Conservation (phyloP, 2,113 vertebrate species). For the Lepisosteus oculatus region DNA sequence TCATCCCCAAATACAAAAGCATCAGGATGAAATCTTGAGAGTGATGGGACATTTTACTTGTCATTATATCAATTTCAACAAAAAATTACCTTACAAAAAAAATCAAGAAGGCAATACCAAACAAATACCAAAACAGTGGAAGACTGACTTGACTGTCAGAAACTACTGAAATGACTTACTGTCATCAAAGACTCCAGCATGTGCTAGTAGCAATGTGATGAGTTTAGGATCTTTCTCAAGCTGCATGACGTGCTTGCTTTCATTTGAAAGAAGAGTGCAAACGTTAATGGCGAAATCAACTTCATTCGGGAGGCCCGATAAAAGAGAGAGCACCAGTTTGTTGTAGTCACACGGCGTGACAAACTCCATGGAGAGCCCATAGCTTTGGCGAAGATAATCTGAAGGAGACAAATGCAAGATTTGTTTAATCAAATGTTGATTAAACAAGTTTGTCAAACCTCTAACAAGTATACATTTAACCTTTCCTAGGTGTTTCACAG, state of each 20-base stretch:
- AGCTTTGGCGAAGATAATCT: conserved; percentile 99
- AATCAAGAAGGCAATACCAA: too few relatives aligned
- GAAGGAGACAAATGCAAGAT: conserved; percentile 32
- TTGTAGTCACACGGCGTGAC: conserved; percentile 94
- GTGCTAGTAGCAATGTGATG: conserved; percentile 93
- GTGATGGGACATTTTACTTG: too few relatives aligned
- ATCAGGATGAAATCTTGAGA: too few relatives aligned
- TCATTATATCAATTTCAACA: too few relatives aligned
- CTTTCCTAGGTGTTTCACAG: too few relatives aligned
- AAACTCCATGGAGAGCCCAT: conserved; percentile 94
- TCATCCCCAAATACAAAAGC: too few relatives aligned
- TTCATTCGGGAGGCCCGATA: conserved; percentile 97
- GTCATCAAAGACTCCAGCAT: conserved; percentile 96
- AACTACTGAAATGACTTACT: conserved; percentile 67
- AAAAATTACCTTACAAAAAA: too few relatives aligned
- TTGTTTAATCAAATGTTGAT: too few relatives aligned
- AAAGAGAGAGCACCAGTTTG: conserved; percentile 98
- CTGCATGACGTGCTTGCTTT: conserved; percentile 98
- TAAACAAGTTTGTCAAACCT: too few relatives aligned
- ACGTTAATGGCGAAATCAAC: conserved; percentile 99
- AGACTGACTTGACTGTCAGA: too few relatives aligned
- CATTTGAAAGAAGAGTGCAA: conserved; percentile 97
- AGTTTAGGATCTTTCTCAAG: conserved; percentile 98
- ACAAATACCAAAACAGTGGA: too few relatives aligned
- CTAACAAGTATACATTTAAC: too few relatives aligned